A percentile compares a stretch with the other conserved stretches of the same genome.
Evolutionary conservation across 1,140 invertebrate genomes (phyloP).

Genomic region (Mylabris phalerata): DNA sequence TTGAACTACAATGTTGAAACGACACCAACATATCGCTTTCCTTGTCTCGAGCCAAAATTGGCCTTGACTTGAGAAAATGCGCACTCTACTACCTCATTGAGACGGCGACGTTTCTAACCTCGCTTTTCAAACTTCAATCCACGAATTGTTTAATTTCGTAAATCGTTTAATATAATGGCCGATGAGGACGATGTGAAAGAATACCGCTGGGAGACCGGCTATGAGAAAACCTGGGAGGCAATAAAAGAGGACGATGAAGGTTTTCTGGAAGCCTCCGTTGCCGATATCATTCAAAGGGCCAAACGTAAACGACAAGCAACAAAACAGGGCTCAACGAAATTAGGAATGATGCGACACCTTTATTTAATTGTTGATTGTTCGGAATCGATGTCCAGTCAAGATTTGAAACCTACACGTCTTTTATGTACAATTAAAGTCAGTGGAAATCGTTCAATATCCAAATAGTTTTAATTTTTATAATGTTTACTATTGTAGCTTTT

Average conservation of each 20-base stretch:
- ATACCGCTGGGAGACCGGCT: constrained; percentile 95
- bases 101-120: no score
- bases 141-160: no score
- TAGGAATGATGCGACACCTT: constrained; percentile 96
- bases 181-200: constrained; percentile 85
- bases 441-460: background rate
- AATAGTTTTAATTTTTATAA: constrained; percentile 35
- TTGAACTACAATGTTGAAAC: no score
- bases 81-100: no score
- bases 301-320: constrained; percentile 70
- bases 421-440: constrained; percentile 79
- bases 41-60: no score
- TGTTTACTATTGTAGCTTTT: constrained; percentile 56
- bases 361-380: constrained; percentile 90
- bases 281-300: constrained; percentile 84
- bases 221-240: constrained; percentile 96
- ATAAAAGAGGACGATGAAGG: constrained; percentile 95
- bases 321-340: constrained; percentile 64
- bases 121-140: no score
- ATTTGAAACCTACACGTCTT: constrained; percentile 91
- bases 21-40: no score
- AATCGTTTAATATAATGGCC: constrained; percentile 27
- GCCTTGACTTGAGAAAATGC: no score
- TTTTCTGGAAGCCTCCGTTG: constrained; percentile 77
- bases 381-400: constrained; percentile 86